phyloP scores from a whole-genome alignment of 2,113 vertebrate genomes.

The Rhinichthys klamathensis region DNA sequence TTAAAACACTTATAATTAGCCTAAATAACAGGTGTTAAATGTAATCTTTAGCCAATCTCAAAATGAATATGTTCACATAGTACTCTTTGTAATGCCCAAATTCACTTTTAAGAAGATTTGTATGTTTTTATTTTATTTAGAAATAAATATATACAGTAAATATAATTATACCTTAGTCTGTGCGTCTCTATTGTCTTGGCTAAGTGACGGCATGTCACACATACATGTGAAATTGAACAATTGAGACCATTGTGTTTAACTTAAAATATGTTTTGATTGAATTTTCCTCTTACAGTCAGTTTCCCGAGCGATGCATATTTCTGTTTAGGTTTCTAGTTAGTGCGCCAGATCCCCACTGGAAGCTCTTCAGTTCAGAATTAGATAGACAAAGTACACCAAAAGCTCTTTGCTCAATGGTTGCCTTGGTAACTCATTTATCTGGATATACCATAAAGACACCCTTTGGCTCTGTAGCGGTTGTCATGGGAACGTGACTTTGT shows the following conservation, averaged over 20 bases:
- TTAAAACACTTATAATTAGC: background rate
- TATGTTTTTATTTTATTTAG: background rate
- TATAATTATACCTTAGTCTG: too few species aligned
- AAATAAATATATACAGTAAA: background rate
- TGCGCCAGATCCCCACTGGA: background rate
- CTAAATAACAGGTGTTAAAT: too few species aligned
- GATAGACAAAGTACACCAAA: background rate
- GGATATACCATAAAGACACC: background rate
- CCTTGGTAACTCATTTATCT: constrained; percentile 37
- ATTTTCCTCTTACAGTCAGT: background rate
- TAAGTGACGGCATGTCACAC: background rate
- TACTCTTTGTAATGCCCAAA: background rate
- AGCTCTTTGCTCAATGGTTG: constrained; percentile 26
- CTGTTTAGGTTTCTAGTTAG: background rate
- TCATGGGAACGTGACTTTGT: constrained; percentile 29
- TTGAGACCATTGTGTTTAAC: background rate
- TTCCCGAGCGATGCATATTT: background rate
- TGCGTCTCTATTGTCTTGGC: background rate
- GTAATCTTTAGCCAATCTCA: background rate
- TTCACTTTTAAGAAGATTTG: background rate
- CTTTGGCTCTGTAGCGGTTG: constrained; percentile 11
- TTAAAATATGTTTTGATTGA: background rate
- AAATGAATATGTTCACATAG: background rate
- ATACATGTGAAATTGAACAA: background rate
- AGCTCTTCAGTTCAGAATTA: background rate